Evolutionary conservation across 2,113 vertebrate genomes (phyloP).

Genomic region (Formicarius rufipectus): DNA sequence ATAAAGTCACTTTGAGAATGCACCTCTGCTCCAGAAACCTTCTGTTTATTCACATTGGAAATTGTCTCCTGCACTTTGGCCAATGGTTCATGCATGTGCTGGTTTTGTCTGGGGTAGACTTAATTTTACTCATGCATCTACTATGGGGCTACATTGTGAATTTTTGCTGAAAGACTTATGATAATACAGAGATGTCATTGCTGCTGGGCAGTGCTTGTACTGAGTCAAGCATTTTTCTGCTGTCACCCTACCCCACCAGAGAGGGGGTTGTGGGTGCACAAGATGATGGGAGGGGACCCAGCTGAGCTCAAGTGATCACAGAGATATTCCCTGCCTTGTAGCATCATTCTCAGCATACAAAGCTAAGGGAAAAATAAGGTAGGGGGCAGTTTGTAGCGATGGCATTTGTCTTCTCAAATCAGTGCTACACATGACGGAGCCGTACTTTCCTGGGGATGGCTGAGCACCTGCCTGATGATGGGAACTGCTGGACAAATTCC

Average conservation of each 20-base stretch:
- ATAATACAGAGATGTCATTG: background rate
- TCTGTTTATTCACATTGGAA: conserved; percentile 25
- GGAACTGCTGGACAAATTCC: background rate
- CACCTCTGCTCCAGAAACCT: background rate
- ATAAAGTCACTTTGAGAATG: conserved; percentile 72
- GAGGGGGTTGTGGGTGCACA: background rate
- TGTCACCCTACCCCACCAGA: background rate
- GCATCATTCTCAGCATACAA: background rate
- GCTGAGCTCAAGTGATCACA: background rate
- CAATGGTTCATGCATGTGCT: background rate
- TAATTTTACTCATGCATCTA: background rate
- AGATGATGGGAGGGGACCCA: background rate
- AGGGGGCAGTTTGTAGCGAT: background rate
- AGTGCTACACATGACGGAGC: rapidly evolving
- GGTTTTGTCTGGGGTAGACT: background rate
- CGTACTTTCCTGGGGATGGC: background rate
- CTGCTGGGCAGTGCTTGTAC: background rate
- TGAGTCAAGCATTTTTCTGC: background rate
- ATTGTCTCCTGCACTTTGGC: background rate
- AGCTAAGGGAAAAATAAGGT: background rate
- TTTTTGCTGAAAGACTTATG: background rate
- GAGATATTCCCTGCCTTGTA: background rate
- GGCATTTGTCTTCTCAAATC: background rate
- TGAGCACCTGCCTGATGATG: background rate
- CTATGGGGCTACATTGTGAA: rapidly evolving